Evolutionary conservation across 2,797 vertebrate species (phyloP), one percentile per base, ranked within the genome.

Genomic region (Alectoris magna): DNA sequence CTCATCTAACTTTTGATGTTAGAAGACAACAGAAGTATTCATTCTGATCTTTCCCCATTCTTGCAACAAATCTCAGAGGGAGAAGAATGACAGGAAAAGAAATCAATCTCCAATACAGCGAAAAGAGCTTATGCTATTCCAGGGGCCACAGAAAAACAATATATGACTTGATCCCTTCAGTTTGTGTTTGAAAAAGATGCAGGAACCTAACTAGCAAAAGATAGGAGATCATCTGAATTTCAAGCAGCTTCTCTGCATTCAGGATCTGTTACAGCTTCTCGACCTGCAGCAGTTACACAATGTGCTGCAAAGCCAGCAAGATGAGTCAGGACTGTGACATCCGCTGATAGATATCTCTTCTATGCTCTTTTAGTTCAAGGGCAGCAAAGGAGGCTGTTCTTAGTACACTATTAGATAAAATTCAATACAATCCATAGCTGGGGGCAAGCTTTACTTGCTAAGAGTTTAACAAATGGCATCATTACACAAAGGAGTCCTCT

Each of bases 211-310:
- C 7, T 5, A 39, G 23, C 24, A 78, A 26, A 78, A 59, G 21
- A 46, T n/a, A 70, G 72, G 46, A 74, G 44, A 56, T 49, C 39
- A 67, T 29, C 55, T 82, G 71, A 66, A 74, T 70, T 73, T 64
- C 80, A 71, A 64, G 34, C 56, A 90, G 60, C 48, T 82, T 44
- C 77, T 79, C 19, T 63, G 81, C 51, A 85, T 53, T 77, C 63
- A 69, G 53, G 58, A 85, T 88, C 62, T 71, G 39, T 29, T 80
- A 66, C 7, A 88, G 88, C 70, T 85, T 81, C 73, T 75, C 41
- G 44, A 90, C 67, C 69, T 78, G 84, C 89, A 91, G 74, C 9
- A 92, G 89, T 93, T 94, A 92, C 62, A 82, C 76, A 96, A 94
- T 64, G 39, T 38, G 58, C 87, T 87, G 90, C 92, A 94, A 87